Evolutionary conservation across 2,113 vertebrate genomes (phyloP).

Genomic region (Oryzias woworae): DNA sequence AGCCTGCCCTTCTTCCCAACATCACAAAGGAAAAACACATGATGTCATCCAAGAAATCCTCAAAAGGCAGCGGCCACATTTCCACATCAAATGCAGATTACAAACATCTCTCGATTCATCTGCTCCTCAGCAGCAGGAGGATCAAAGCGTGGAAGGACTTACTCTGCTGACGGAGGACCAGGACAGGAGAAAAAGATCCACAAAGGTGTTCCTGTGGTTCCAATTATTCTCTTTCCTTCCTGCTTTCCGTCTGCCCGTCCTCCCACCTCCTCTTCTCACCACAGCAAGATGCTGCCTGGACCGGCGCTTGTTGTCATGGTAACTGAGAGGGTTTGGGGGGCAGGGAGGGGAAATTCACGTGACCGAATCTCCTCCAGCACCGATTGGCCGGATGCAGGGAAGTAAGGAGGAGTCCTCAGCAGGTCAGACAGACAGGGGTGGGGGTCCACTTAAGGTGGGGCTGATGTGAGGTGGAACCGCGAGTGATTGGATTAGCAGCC

Average conservation of each 20-base stretch:
- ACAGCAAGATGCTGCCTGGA: slow-evolving; percentile 79
- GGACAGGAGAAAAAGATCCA: slow-evolving; percentile 21
- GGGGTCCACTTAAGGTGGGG: slow-evolving; percentile 54
- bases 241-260: slow-evolving; percentile 34
- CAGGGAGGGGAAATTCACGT: slow-evolving; percentile 48
- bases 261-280: slow-evolving; percentile 49
- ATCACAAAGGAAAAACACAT: slow-evolving; percentile 60
- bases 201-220: slow-evolving; percentile 30
- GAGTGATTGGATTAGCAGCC: slow-evolving; percentile 8
- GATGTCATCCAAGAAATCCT: slow-evolving; percentile 51
- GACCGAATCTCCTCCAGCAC: slow-evolving; percentile 34
- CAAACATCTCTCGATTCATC: slow-evolving; percentile 16
- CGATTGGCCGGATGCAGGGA: slow-evolving; percentile 47
- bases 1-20: slow-evolving; percentile 33
- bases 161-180: slow-evolving; percentile 44
- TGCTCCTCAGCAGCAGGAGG: slow-evolving; percentile 3
- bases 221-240: slow-evolving; percentile 33
- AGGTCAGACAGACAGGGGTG: slow-evolving; percentile 52
- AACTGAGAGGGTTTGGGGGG: slow-evolving; percentile 50
- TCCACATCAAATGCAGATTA: slow-evolving; percentile 17
- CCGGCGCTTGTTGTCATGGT: slow-evolving; percentile 75
- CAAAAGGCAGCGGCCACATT: slow-evolving; percentile 41
- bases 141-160: slow-evolving; percentile 48
- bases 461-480: slow-evolving; percentile 21
- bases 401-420: slow-evolving; percentile 53